These are phyloP conservation scores for Euproctis similis DNA, from an alignment of 2,888 invertebrate genomes.

Conservation along the genomic window DNA sequence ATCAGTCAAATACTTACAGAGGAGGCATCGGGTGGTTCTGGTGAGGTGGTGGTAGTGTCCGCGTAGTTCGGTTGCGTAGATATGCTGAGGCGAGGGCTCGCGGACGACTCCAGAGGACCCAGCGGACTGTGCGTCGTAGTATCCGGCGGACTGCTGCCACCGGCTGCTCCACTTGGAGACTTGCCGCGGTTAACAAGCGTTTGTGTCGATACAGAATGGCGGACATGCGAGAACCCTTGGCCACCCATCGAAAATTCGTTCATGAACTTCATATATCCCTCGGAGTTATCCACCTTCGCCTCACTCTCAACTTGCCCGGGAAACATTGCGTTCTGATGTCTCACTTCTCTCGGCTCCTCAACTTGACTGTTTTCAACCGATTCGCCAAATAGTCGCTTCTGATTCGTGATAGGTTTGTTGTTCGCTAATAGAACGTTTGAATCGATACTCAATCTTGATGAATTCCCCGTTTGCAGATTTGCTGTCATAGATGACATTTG, in stretches of 20 bases:
- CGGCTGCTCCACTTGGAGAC: slow-evolving; percentile 12
- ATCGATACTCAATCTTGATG: slow-evolving; percentile 74
- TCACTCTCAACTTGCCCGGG: slow-evolving; percentile 10
- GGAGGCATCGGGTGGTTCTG: slow-evolving; percentile 57
- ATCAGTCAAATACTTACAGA: slow-evolving; percentile 56
- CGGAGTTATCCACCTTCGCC: slow-evolving; percentile 24
- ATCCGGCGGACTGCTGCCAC: slow-evolving; percentile 78
- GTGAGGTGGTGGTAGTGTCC: slow-evolving; percentile 65
- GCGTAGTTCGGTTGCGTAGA: slow-evolving; percentile 41
- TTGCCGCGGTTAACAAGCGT: slow-evolving; percentile 71
- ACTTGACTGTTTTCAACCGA: slow-evolving; percentile 12
- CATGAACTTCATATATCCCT: slow-evolving; percentile 37
- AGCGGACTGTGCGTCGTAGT: slow-evolving; percentile 90
- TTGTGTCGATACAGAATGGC: slow-evolving; percentile 85
- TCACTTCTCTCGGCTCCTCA: slow-evolving; percentile 24
- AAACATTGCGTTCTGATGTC: slow-evolving; percentile 7
- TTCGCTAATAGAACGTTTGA: slow-evolving; percentile 70
- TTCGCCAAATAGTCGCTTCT: slow-evolving; percentile 34
- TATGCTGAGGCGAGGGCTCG: slow-evolving; percentile 26
- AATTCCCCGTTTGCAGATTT: slow-evolving; percentile 39
- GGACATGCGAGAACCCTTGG: slow-evolving; percentile 30
- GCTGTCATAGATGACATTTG: slow-evolving; percentile 42
- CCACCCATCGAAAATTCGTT: slow-evolving; percentile 27
- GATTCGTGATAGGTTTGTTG: slow-evolving; percentile 39
- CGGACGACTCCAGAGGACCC: slow-evolving; percentile 67